Evolutionary conservation across 2,113 vertebrate species (phyloP).

Genomic region (Xiphias gladius): DNA sequence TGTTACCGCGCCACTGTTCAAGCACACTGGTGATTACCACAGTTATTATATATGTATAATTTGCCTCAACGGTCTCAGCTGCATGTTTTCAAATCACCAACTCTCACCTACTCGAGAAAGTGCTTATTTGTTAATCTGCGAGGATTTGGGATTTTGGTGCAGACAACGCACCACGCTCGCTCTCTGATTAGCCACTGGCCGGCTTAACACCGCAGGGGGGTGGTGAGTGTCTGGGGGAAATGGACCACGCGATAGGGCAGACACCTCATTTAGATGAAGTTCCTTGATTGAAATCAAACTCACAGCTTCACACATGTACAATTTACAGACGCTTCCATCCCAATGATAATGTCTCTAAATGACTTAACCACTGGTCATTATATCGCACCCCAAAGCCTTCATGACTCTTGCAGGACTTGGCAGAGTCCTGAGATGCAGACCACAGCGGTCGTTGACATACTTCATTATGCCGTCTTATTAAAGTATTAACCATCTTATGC

Average conservation of each 20-base stretch:
- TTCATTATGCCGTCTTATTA: slow-evolving; percentile 65
- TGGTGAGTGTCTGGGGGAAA: slow-evolving; percentile 1
- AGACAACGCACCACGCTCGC: slow-evolving; percentile 30
- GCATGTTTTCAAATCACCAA: slow-evolving; percentile 16
- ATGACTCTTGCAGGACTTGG: slow-evolving; percentile 26
- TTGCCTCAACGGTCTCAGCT: slow-evolving; percentile 4
- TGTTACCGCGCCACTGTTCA: slow-evolving; percentile 4
- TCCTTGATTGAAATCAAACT: slow-evolving; percentile 37
- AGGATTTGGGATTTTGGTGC: slow-evolving; percentile 45
- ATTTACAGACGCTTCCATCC: neutral
- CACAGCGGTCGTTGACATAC: slow-evolving; percentile 43
- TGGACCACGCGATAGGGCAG: slow-evolving; percentile 30
- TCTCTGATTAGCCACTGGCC: slow-evolving; percentile 43
- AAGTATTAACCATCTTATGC: slow-evolving; percentile 63
- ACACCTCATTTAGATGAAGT: slow-evolving; percentile 26
- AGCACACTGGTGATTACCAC: neutral
- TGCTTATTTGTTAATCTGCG: slow-evolving; percentile 42
- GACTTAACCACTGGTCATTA: slow-evolving; percentile 28
- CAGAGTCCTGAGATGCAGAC: slow-evolving; percentile 11
- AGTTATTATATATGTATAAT: slow-evolving; percentile 21
- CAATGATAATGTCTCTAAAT: slow-evolving; percentile 25
- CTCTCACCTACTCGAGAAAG: slow-evolving; percentile 5
- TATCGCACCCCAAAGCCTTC: neutral
- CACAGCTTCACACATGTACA: neutral
- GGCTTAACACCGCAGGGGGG: neutral